A percentile compares a stretch with the other conserved stretches of the same genome.
These are phyloP conservation scores for Clistopyga incitator DNA, from an alignment of 2,888 invertebrate genomes.

Conservation along the genomic window DNA sequence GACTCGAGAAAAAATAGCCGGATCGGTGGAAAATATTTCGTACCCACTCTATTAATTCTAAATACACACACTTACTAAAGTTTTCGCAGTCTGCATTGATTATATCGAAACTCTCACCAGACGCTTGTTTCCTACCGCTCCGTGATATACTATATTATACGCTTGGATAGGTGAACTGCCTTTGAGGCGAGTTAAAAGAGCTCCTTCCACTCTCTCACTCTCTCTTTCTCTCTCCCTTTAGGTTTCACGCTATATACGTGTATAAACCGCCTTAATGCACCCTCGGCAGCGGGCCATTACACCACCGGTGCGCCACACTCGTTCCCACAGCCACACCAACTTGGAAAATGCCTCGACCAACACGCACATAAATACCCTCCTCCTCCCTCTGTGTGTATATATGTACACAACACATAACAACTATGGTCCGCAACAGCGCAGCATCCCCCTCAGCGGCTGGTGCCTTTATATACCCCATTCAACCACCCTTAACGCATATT, in stretches of 20 bases:
- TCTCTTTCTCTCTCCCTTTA: not conserved
- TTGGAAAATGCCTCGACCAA: constrained; percentile 55
- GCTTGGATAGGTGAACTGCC: constrained; percentile 69
- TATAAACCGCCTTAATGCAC: constrained; percentile 80
- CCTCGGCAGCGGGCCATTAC: constrained; percentile 79
- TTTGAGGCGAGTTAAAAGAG: constrained; percentile 78
- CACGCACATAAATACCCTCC: constrained; percentile 28
- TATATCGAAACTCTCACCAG: constrained; percentile 49
- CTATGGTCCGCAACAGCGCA: constrained; percentile 29
- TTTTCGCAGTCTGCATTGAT: constrained; percentile 45
- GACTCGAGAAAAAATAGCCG: too few relatives aligned
- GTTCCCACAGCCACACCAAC: constrained; percentile 59
- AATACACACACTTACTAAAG: not conserved
- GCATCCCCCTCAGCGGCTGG: constrained; percentile 40
- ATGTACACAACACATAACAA: constrained; percentile 49
- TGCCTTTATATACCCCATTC: constrained; percentile 61
- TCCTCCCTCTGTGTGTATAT: not conserved
- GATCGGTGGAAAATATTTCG: too few relatives aligned
- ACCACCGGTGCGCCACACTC: constrained; percentile 68
- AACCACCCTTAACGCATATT: constrained; percentile 76
- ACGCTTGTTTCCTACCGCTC: constrained; percentile 53
- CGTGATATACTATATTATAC: constrained; percentile 53
- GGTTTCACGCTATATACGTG: constrained; percentile 61
- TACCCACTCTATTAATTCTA: not conserved
- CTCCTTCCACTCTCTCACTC: constrained; percentile 69